Evolutionary conservation across 2,113 vertebrate species (phyloP), one percentile per base, ranked within the genome.

Genomic region (Tor tambroides): DNA sequence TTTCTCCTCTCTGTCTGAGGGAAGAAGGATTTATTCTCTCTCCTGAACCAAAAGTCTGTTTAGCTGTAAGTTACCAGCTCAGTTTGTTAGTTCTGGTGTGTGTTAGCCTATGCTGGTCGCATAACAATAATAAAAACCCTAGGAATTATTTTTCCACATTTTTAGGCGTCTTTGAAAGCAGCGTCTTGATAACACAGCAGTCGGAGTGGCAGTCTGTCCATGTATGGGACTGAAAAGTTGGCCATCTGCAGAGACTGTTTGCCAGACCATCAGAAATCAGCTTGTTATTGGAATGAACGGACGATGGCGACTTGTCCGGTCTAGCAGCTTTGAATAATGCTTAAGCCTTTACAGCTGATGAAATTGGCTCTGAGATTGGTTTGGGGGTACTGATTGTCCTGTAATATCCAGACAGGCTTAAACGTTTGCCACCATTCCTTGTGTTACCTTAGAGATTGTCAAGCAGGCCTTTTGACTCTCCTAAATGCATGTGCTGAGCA

Each of bases 61-160:
- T 69, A 83, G 80, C 43, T 83, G 80, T 83, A 83, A 83, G 80
- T 83, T 69, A 23, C 28, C 17, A 69, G n/a, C 43, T 49, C 21
- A 21, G 26, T 83, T 83, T 83, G 41, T 49, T 49, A 67, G 63
- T 49, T 19, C 15, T 69, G 80, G 28, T 30, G 80, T 49, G 61
- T 83, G 80, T 46, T 43, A 32, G 63, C 63, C 17, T 83, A 19
- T 71, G 63, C 80, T 51, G 49, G 43, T 23, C 2, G 26, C 63
- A 67, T 83, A 83, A 69, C 43, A 69, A 30, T 35, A 71, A 69
- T 32, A 51, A 51, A 65, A 83, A 23, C 23, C 17, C 56, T 65
- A 10, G 32, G n/a, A 19, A 43, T 79, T 61, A n/a, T n/a, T 61
- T 59, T 23, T 9, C 56, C 56, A 61, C 56, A 28, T 63, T 63